phyloP scores from a whole-genome alignment of 1,140 invertebrate species.

The Chymomyza costata region DNA sequence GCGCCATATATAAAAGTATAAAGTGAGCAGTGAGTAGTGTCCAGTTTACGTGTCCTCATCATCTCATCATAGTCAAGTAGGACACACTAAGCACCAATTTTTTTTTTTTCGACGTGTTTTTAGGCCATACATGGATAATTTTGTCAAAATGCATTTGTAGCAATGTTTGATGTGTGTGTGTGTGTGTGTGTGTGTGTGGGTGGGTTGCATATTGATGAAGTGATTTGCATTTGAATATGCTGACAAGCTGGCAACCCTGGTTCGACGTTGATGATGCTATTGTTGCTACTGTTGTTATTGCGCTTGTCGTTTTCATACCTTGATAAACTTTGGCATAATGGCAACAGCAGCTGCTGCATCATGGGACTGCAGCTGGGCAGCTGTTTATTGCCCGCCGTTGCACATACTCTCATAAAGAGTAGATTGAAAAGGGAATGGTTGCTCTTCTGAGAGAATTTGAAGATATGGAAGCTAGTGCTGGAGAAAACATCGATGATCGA shows the following conservation, averaged over 20 bases:
- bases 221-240: constrained; percentile 73
- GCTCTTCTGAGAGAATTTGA: too few relatives aligned
- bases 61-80: too few relatives aligned
- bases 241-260: constrained; percentile 8
- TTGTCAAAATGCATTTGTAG: constrained; percentile 58
- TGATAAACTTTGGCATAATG: constrained; percentile 51
- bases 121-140: constrained; percentile 52
- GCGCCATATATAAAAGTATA: too few relatives aligned
- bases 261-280: constrained; percentile 21
- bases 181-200: constrained; percentile 11
- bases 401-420: background rate
- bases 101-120: too few relatives aligned
- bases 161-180: constrained; percentile 34
- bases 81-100: too few relatives aligned
- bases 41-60: too few relatives aligned
- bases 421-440: too few relatives aligned
- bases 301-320: constrained; percentile 63
- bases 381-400: background rate
- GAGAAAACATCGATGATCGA: too few relatives aligned
- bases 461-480: too few relatives aligned
- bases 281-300: constrained; percentile 34
- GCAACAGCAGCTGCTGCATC: constrained; percentile 21
- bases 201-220: constrained; percentile 66
- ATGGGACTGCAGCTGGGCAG: constrained; percentile 5
- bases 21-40: too few relatives aligned